phyloP scores from a whole-genome alignment of 2,797 vertebrate species.

The Crocidura indochinensis region DNA sequence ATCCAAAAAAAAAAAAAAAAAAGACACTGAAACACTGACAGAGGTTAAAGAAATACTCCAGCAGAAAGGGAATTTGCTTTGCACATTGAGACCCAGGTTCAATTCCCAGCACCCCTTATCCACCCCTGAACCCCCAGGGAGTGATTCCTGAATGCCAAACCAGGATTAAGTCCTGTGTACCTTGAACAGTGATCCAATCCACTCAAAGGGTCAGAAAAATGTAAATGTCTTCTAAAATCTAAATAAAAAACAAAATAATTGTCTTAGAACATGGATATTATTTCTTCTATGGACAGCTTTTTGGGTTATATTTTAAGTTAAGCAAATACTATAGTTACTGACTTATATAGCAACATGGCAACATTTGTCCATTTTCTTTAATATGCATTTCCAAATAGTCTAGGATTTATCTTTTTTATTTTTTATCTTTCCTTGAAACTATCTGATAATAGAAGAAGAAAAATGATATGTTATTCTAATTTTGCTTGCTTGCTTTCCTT shows the following conservation, averaged over 20 bases:
- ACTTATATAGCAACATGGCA: conserved; percentile 23
- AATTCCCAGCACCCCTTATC: no score
- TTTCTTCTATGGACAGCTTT: neutral
- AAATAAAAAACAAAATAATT: conserved; percentile 28
- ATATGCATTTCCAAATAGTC: conserved; percentile 56
- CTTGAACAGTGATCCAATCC: no score
- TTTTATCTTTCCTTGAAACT: conserved; percentile 40
- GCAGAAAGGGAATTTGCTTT: no score
- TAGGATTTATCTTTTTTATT: conserved; percentile 11
- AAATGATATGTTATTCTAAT: conserved; percentile 43
- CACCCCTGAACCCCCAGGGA: no score
- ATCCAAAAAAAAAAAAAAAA: conserved; percentile 5
- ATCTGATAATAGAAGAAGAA: conserved; percentile 62
- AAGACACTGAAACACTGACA: no score
- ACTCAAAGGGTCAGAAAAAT: neutral
- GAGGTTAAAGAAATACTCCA: no score
- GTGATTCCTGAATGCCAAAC: no score
- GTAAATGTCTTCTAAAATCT: neutral
- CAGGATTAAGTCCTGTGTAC: no score
- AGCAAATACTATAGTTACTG: conserved; percentile 56
- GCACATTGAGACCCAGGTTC: no score
- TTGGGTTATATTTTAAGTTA: conserved; percentile 22
- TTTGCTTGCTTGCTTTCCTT: conserved; percentile 64
- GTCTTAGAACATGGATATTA: conserved; percentile 30
- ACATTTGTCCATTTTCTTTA: conserved; percentile 62